A percentile compares a stretch with the other conserved stretches of the same genome.
Evolutionary conservation across 2,888 invertebrate genomes (phyloP).

Genomic region (Cryptocheilus praepositus): DNA sequence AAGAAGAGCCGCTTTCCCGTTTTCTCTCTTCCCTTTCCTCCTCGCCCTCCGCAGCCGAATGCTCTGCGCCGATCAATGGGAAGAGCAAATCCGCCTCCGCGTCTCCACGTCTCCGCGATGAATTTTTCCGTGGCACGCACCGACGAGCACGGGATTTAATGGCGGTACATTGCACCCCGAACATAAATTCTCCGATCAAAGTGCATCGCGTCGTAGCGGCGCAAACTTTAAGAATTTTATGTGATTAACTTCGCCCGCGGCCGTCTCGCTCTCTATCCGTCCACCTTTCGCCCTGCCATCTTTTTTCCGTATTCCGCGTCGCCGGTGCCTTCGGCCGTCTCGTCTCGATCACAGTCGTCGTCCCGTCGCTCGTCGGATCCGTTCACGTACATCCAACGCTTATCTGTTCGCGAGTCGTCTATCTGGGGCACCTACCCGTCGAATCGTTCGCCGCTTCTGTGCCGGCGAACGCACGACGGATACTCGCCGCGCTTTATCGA

Average conservation of each 20-base stretch:
- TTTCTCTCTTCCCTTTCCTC: conserved; percentile 25
- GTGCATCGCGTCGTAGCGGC: conserved; percentile 54
- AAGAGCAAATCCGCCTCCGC: conserved; percentile 48
- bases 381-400: neutral
- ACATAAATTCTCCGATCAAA: conserved; percentile 64
- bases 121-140: conserved; percentile 61
- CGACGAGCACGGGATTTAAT: conserved; percentile 61
- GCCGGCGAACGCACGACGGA: conserved; percentile 34
- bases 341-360: conserved; percentile 2
- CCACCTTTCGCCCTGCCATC: conserved; percentile 4
- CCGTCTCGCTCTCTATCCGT: conserved; percentile 22
- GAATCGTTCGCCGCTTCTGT: conserved; percentile 19
- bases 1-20: conserved; percentile 37
- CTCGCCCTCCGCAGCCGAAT: neutral
- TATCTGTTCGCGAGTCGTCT: neutral
- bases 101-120: conserved; percentile 51
- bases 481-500: conserved; percentile 50
- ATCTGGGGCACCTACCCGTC: conserved; percentile 7
- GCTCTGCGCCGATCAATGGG: conserved; percentile 46
- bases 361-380: conserved; percentile 11
- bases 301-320: conserved; percentile 11
- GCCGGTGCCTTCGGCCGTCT: neutral
- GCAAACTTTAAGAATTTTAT: conserved; percentile 65
- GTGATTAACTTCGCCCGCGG: conserved; percentile 60
- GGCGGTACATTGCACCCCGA: conserved; percentile 58